Evolutionary conservation across 2,888 invertebrate genomes (phyloP).

Genomic region (Cryptus armator): DNA sequence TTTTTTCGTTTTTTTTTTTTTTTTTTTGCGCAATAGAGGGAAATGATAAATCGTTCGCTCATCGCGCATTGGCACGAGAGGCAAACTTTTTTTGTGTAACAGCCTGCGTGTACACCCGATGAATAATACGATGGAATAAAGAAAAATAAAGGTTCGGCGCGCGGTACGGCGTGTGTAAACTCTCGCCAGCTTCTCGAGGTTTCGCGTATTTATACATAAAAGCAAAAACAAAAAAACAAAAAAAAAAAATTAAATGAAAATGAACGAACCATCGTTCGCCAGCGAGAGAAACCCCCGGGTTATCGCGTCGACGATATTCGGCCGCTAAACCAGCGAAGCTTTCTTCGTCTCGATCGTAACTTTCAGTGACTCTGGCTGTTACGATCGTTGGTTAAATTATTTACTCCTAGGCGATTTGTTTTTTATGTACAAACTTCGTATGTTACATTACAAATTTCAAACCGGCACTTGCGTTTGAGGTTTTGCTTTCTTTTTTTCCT

Average conservation of each 20-base stretch:
- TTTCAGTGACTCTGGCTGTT: conserved; percentile 28
- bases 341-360: conserved; percentile 33
- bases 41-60: conserved; percentile 21
- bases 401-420: conserved; percentile 35
- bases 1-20: conserved; percentile 15
- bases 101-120: conserved; percentile 8
- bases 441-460: conserved; percentile 77
- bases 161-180: conserved; percentile 30
- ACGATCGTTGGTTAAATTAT: conserved; percentile 39
- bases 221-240: conserved; percentile 6
- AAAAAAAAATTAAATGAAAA: conserved; percentile 19
- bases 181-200: conserved; percentile 25
- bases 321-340: conserved; percentile 10
- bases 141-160: conserved; percentile 12
- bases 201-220: conserved; percentile 6
- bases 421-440: conserved; percentile 79
- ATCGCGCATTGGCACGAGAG: conserved; percentile 35
- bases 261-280: conserved; percentile 32
- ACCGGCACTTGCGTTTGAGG: conserved; percentile 53
- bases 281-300: conserved; percentile 8
- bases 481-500: not conserved
- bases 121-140: conserved; percentile 23
- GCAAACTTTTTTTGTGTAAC: conserved; percentile 3
- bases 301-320: conserved; percentile 48
- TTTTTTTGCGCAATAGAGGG: conserved; percentile 12